Percentiles rank a stretch among this genome's conserved stretches.
Conservation (phyloP, 2,888 invertebrate species). For the Megalurothrips usitatus region DNA sequence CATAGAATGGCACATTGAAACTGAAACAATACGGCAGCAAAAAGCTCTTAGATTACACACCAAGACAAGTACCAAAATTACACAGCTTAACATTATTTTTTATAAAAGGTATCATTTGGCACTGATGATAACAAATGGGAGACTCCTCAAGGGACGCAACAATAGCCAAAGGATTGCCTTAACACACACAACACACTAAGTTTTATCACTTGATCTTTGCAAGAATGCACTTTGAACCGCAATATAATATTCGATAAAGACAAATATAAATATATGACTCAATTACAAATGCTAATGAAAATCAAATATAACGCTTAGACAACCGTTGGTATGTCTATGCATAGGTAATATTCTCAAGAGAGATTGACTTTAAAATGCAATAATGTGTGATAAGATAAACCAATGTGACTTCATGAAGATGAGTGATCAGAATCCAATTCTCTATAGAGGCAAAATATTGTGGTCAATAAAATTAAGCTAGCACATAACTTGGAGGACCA, state of each 20-base stretch:
- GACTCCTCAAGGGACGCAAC: neutral
- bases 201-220: neutral
- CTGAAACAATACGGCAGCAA: slow-evolving; percentile 16
- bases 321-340: no score
- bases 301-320: no score
- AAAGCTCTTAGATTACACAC: neutral
- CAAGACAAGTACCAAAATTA: slow-evolving; percentile 9
- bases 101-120: slow-evolving; percentile 18
- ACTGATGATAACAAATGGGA: slow-evolving; percentile 17
- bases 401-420: neutral
- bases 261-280: neutral
- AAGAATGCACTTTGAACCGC: neutral
- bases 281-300: neutral
- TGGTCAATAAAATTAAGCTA: slow-evolving; percentile 14
- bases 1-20: neutral
- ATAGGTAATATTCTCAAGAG: no score
- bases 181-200: neutral
- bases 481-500: neutral
- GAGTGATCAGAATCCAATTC: neutral
- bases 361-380: no score
- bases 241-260: neutral
- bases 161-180: neutral
- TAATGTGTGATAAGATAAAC: neutral
- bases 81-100: neutral
- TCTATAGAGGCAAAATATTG: neutral